Evolutionary conservation across 2,888 invertebrate species (phyloP).

Genomic region (Nineta flava): DNA sequence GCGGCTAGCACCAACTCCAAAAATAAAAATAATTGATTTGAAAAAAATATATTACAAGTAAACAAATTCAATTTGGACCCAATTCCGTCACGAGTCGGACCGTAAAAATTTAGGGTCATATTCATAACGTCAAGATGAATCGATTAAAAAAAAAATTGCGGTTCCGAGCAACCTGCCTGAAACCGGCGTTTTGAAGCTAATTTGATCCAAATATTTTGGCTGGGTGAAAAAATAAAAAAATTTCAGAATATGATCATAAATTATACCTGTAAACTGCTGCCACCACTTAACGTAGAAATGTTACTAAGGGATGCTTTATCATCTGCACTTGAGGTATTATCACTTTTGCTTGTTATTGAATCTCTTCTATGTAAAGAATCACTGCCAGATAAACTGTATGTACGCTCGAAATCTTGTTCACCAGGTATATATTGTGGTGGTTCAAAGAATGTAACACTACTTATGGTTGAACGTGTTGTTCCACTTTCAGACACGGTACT

Average conservation of each 20-base stretch:
- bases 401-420: neutral
- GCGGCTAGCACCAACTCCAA: too few species aligned
- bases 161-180: too few species aligned
- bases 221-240: too few species aligned
- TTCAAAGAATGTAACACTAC: neutral
- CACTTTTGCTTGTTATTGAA: constrained; percentile 19
- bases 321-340: constrained; percentile 5
- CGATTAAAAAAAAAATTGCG: too few species aligned
- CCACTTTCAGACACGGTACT: neutral
- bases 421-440: neutral
- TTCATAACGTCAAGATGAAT: too few species aligned
- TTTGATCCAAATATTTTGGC: too few species aligned
- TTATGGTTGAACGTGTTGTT: neutral
- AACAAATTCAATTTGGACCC: too few species aligned
- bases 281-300: neutral
- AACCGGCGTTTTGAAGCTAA: too few species aligned
- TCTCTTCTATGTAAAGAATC: constrained; percentile 11
- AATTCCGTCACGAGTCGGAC: too few species aligned
- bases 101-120: too few species aligned
- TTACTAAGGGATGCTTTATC: neutral
- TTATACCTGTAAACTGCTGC: neutral
- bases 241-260: neutral
- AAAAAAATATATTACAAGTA: too few species aligned
- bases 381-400: neutral
- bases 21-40: too few species aligned